Conservation (phyloP, 2,113 vertebrate species). For the Microcebus lehilahytsara region DNA sequence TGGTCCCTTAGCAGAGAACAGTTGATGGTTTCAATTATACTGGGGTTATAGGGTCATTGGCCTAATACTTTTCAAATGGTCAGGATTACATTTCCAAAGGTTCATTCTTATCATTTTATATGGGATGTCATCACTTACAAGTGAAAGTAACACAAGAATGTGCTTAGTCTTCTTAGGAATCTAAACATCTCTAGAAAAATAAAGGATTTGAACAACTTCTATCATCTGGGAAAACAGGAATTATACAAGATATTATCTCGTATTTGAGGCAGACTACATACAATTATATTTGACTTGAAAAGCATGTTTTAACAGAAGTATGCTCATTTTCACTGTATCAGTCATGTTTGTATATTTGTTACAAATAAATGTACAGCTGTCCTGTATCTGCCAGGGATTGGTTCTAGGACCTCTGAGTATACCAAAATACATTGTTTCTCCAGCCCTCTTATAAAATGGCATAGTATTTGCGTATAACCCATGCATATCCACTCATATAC, state of each 20-base stretch:
- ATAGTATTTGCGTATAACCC: neutral
- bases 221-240: neutral
- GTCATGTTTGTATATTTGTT: neutral
- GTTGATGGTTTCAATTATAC: slow-evolving; percentile 54
- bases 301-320: neutral
- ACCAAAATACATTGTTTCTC: neutral
- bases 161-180: neutral
- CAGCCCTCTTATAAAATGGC: neutral
- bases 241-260: neutral
- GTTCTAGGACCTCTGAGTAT: neutral
- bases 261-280: neutral
- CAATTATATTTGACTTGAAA: neutral
- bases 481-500: neutral
- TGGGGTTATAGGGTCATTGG: slow-evolving; percentile 4
- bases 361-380: neutral
- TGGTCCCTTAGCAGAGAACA: neutral
- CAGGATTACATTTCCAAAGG: slow-evolving; percentile 35
- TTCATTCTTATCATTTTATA: slow-evolving; percentile 15
- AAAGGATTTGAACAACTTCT: neutral
- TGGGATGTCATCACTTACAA: slow-evolving; percentile 41
- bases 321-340: neutral
- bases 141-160: neutral
- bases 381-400: neutral
- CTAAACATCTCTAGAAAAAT: slow-evolving; percentile 22
- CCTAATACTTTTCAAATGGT: slow-evolving; percentile 61